A percentile compares a stretch with the other conserved stretches of the same genome.
These are phyloP conservation scores for Galbula dea DNA, from an alignment of 2,113 vertebrate genomes.

Conservation along the genomic window DNA sequence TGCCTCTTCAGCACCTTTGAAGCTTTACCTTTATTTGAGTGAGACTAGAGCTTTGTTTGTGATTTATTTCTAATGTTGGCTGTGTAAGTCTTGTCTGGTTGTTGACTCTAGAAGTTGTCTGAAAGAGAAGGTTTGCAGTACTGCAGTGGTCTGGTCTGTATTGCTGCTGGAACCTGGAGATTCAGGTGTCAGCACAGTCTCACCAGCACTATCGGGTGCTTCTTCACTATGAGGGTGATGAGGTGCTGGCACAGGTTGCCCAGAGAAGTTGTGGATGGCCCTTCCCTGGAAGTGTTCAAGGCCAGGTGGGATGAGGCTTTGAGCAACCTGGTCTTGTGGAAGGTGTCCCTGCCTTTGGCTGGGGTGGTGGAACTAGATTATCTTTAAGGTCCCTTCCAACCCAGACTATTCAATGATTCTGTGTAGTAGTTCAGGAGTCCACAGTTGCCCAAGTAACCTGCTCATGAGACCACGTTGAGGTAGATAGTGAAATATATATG, in stretches of 20 bases:
- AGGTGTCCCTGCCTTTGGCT: not conserved
- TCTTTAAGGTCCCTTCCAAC: not conserved
- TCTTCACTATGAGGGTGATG: not conserved
- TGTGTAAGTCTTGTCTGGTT: not conserved
- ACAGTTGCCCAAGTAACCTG: not conserved
- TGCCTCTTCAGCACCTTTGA: fast-evolving
- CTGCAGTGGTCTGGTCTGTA: not conserved
- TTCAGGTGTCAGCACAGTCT: not conserved
- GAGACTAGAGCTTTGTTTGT: not conserved
- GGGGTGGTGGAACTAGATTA: not conserved
- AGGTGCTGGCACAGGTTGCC: not conserved
- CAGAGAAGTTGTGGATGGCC: not conserved
- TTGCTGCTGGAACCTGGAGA: not conserved
- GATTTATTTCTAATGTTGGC: not conserved
- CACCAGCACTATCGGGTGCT: fast-evolving
- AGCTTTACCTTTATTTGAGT: not conserved
- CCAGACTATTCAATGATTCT: not conserved
- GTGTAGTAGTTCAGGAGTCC: not conserved
- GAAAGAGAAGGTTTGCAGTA: not conserved
- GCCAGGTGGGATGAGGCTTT: not conserved
- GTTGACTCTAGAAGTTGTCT: not conserved
- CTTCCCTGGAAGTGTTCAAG: not conserved
- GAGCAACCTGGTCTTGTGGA: not conserved
- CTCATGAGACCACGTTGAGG: not conserved
- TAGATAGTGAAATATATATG: not conserved